A percentile compares a stretch with the other conserved stretches of the same genome.
phyloP scores from a whole-genome alignment of 2,113 vertebrate genomes.

The Erpornis zantholeuca region DNA sequence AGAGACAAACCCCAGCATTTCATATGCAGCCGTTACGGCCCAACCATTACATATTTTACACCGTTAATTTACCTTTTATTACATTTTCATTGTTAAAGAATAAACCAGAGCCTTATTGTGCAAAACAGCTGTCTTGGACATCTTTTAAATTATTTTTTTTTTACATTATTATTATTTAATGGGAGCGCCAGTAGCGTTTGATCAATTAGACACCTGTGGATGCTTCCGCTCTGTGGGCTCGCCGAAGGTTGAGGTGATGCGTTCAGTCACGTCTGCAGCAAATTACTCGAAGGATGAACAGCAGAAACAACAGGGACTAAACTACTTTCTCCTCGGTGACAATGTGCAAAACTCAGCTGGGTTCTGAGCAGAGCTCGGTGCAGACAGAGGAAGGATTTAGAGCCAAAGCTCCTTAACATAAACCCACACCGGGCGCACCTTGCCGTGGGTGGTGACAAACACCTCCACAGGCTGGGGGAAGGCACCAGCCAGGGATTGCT shows the following conservation, averaged over 20 bases:
- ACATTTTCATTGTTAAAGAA: constrained; percentile 40
- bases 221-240: neutral
- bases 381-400: constrained; percentile 31
- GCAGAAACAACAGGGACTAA: neutral
- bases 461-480: neutral
- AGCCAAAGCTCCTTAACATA: neutral
- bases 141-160: neutral
- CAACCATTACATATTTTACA: constrained; percentile 30
- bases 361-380: neutral
- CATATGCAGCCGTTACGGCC: neutral
- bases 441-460: neutral
- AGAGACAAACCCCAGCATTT: neutral
- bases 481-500: neutral
- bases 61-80: constrained; percentile 53
- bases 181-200: neutral
- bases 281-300: constrained; percentile 38
- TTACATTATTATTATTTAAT: constrained; percentile 26
- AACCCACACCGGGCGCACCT: neutral
- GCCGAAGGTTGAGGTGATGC: constrained; percentile 20
- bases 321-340: neutral
- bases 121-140: constrained; percentile 31
- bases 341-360: neutral
- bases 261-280: neutral
- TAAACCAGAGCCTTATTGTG: constrained; percentile 33
- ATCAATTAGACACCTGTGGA: neutral